phyloP scores from a whole-genome alignment of 2,888 invertebrate species.

The Cryptops parisi region DNA sequence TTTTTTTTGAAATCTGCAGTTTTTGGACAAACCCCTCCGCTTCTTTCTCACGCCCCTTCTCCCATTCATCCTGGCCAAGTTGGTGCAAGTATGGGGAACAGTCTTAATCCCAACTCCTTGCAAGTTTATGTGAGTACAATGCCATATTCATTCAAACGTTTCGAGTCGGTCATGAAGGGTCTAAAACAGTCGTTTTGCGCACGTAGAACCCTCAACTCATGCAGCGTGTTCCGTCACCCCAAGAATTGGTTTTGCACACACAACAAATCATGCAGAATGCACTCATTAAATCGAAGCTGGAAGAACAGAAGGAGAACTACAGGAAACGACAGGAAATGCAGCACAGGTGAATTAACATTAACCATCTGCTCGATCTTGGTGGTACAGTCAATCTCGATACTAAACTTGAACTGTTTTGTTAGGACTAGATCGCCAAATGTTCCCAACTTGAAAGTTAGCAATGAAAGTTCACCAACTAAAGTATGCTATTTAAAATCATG shows the following conservation, averaged over 20 bases:
- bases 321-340: slow-evolving; percentile 56
- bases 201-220: slow-evolving; percentile 11
- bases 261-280: slow-evolving; percentile 76
- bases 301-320: slow-evolving; percentile 72
- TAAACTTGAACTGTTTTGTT: background rate
- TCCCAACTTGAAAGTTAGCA: background rate
- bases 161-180: background rate
- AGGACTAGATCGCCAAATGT: slow-evolving; percentile 6
- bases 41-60: slow-evolving; percentile 32
- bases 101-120: slow-evolving; percentile 17
- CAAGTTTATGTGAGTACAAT: slow-evolving; percentile 17
- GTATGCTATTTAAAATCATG: too few species aligned
- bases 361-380: too few species aligned
- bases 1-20: slow-evolving; percentile 23
- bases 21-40: slow-evolving; percentile 33
- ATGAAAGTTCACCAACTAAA: slow-evolving; percentile 5
- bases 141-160: background rate
- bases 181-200: background rate
- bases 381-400: too few species aligned
- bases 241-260: slow-evolving; percentile 68
- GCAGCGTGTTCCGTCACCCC: slow-evolving; percentile 43
- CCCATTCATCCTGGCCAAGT: slow-evolving; percentile 31
- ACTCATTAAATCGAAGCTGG: slow-evolving; percentile 72
- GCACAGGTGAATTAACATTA: slow-evolving; percentile 14
- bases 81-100: slow-evolving; percentile 3